Percentiles rank a stretch among this genome's conserved stretches.
Conservation (phyloP, 2,797 vertebrate species). For the Danio tinwini region DNA sequence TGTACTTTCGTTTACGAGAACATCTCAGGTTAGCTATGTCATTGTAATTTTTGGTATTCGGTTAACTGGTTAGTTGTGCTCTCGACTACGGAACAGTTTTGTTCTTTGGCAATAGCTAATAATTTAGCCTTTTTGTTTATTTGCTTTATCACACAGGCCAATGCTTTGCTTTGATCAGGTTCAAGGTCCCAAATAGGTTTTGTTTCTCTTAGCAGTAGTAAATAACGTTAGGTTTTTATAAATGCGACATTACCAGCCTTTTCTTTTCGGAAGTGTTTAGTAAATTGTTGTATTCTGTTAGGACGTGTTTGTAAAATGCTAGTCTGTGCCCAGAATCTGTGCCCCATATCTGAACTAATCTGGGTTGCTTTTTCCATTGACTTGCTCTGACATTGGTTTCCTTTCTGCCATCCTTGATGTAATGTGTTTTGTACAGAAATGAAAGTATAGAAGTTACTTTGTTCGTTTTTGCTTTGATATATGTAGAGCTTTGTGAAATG, state of each 20-base stretch:
- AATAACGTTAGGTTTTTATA: neutral
- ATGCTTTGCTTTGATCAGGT: conserved; percentile 20
- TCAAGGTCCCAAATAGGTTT: conserved; percentile 37
- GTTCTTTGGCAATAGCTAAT: neutral
- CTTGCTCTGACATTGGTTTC: neutral
- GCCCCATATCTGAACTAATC: conserved; percentile 25
- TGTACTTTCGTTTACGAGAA: conserved; percentile 14
- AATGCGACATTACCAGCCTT: conserved; percentile 3
- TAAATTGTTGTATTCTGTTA: neutral
- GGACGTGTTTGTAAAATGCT: neutral
- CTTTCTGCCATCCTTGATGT: neutral
- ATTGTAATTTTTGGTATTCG: conserved; percentile 51
- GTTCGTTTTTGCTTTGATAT: neutral
- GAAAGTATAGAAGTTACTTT: neutral
- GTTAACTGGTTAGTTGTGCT: conserved; percentile 36
- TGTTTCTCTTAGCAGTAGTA: neutral
- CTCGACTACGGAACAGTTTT: neutral
- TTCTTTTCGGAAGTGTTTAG: neutral
- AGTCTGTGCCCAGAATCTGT: conserved; percentile 17
- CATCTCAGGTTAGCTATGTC: conserved; percentile 34
- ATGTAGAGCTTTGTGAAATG: neutral
- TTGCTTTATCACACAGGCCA: conserved; percentile 24
- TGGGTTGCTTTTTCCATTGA: conserved; percentile 33
- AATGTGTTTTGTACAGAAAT: neutral
- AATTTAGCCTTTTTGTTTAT: neutral